Conservation (phyloP, 2,888 invertebrate genomes). For the Drosophila affinis region DNA sequence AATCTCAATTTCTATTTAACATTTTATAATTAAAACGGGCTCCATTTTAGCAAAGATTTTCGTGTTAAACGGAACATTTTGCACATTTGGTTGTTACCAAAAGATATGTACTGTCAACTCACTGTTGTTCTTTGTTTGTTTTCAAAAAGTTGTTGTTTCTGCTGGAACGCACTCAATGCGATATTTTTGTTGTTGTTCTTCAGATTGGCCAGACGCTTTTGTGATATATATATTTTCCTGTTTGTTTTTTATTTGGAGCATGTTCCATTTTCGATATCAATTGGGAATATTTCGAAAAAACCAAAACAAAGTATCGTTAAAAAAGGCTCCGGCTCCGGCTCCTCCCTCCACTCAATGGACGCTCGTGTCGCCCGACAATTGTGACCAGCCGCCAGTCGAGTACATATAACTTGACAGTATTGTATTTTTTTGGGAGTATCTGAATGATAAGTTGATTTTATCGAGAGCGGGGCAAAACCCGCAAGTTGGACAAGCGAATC, state of each 20-base stretch:
- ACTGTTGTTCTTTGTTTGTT: not conserved
- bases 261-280: slow-evolving; percentile 33
- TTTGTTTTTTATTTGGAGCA: slow-evolving; percentile 24
- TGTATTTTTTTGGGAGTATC: not conserved
- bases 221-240: slow-evolving; percentile 12
- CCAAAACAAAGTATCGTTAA: slow-evolving; percentile 23
- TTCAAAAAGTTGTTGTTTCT: not conserved
- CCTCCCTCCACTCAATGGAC: not conserved
- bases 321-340: not conserved
- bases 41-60: not conserved
- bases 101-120: slow-evolving; percentile 14
- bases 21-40: not conserved
- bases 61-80: not conserved
- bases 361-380: slow-evolving; percentile 18
- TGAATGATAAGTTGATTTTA: slow-evolving; percentile 19
- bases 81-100: not conserved
- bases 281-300: slow-evolving; percentile 23
- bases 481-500: slow-evolving; percentile 8
- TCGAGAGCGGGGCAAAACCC: not conserved
- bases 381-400: slow-evolving; percentile 22
- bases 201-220: not conserved
- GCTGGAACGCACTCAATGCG: not conserved
- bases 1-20: not conserved
- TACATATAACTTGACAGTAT: slow-evolving; percentile 18
- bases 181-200: slow-evolving; percentile 5